Evolutionary conservation across 2,888 invertebrate genomes (phyloP).

Genomic region (Spodoptera picta): DNA sequence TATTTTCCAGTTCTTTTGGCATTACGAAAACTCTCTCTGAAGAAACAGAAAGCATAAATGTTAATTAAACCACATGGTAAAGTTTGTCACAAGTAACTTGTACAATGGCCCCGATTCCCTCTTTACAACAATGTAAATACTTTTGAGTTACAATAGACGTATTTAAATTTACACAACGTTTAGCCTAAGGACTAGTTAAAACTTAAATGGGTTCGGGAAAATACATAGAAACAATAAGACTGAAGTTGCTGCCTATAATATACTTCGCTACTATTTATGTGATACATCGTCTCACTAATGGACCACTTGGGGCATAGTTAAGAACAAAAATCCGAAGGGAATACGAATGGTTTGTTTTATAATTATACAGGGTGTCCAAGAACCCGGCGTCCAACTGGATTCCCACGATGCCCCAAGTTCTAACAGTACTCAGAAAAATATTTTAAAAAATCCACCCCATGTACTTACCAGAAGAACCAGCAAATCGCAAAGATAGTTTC

Average conservation of each 20-base stretch:
- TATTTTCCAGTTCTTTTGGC: too few species aligned
- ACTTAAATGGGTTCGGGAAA: slow-evolving; percentile 55
- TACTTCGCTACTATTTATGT: slow-evolving; percentile 37
- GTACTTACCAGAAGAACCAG: too few species aligned
- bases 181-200: slow-evolving; percentile 52
- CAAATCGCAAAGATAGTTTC: too few species aligned
- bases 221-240: slow-evolving; percentile 51
- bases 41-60: slow-evolving; percentile 14
- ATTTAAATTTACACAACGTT: slow-evolving; percentile 43
- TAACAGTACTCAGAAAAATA: too few species aligned
- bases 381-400: too few species aligned
- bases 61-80: slow-evolving; percentile 26
- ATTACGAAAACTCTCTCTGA: slow-evolving; percentile 6
- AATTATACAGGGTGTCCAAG: too few species aligned
- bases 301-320: slow-evolving; percentile 40
- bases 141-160: slow-evolving; percentile 46
- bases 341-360: slow-evolving; percentile 29
- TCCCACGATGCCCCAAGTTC: too few species aligned
- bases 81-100: slow-evolving; percentile 30
- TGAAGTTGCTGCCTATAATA: slow-evolving; percentile 31
- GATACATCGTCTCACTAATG: slow-evolving; percentile 49
- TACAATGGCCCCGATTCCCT: slow-evolving; percentile 19
- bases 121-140: slow-evolving; percentile 42
- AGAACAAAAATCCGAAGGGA: slow-evolving; percentile 29
- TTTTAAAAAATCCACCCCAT: too few species aligned